A percentile compares a stretch with the other conserved stretches of the same genome.
Conservation (phyloP, 1,140 invertebrate genomes). For the Delia radicum region DNA sequence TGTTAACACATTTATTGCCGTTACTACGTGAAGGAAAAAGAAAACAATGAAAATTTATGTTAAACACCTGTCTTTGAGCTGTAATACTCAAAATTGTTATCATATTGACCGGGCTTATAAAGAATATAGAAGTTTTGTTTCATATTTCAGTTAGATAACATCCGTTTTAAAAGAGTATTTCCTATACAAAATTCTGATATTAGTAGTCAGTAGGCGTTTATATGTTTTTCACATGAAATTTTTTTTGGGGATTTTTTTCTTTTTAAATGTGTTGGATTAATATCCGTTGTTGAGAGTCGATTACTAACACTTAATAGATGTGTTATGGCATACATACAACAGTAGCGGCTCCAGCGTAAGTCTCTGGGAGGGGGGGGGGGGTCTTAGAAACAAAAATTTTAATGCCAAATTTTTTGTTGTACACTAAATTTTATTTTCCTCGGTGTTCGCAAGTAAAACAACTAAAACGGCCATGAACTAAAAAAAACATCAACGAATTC, state of each 20-base stretch:
- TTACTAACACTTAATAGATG: slow-evolving; percentile 8
- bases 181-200: neutral
- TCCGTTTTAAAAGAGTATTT: neutral
- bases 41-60: neutral
- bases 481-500: too few species aligned
- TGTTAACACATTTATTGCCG: neutral
- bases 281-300: slow-evolving; percentile 12
- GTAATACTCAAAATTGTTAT: neutral
- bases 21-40: neutral
- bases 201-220: slow-evolving; percentile 13
- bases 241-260: neutral
- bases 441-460: too few species aligned
- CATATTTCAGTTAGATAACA: neutral
- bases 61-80: neutral
- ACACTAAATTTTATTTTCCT: too few species aligned
- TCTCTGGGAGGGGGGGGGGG: too few species aligned
- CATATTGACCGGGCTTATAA: neutral
- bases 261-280: neutral
- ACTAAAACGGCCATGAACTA: too few species aligned
- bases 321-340: neutral
- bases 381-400: too few species aligned
- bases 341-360: too few species aligned
- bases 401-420: too few species aligned
- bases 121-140: neutral
- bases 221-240: neutral